A percentile compares a stretch with the other conserved stretches of the same genome.
Evolutionary conservation across 2,888 invertebrate genomes (phyloP).

Genomic region (Boloria euphrosyne): DNA sequence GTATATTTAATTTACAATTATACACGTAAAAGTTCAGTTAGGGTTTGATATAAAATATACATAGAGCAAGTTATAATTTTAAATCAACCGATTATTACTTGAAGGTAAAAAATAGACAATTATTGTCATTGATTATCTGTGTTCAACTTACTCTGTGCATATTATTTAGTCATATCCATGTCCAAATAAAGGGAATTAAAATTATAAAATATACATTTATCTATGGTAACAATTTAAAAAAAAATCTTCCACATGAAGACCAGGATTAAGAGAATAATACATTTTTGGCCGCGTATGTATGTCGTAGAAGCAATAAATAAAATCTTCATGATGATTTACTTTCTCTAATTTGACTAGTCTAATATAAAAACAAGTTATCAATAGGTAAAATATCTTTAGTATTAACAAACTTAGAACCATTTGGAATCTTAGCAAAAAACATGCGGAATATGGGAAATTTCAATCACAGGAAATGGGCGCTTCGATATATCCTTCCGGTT

Average conservation of each 20-base stretch:
- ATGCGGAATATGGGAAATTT: conserved; percentile 43
- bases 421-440: conserved; percentile 38
- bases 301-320: conserved; percentile 67
- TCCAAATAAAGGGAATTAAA: not conserved
- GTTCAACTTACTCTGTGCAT: conserved; percentile 5
- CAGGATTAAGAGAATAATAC: conserved; percentile 34
- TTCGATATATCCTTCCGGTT: conserved; percentile 2
- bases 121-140: not conserved
- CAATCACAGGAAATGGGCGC: conserved; percentile 65
- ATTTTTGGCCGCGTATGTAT: conserved; percentile 41
- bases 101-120: too few relatives aligned
- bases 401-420: conserved; percentile 41
- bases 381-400: conserved; percentile 48
- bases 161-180: conserved; percentile 5
- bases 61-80: conserved; percentile 5
- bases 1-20: conserved; percentile 19
- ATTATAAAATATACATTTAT: conserved; percentile 51
- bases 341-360: conserved; percentile 79
- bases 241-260: conserved; percentile 40
- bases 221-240: conserved; percentile 75
- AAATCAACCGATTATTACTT: not conserved
- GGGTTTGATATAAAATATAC: not conserved
- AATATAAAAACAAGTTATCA: conserved; percentile 53
- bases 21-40: conserved; percentile 15
- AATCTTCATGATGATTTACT: conserved; percentile 62